These are phyloP conservation scores for Drosophila mercatorum DNA, from an alignment of 2,888 invertebrate genomes.

Conservation along the genomic window DNA sequence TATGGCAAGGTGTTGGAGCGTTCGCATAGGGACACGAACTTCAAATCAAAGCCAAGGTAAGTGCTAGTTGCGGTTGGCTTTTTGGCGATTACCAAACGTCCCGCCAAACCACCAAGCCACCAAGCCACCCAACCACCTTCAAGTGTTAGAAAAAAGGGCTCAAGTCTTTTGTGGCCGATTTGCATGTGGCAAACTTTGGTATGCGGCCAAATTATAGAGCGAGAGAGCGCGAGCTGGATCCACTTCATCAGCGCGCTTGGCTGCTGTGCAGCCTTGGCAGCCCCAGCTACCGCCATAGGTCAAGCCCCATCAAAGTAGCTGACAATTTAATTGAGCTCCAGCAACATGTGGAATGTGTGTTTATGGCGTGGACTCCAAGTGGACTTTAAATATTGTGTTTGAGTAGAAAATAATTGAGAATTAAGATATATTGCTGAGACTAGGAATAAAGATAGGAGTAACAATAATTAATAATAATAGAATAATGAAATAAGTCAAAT, in stretches of 20 bases:
- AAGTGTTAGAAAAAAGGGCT: conserved; percentile 66
- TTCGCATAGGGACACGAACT: conserved; percentile 83
- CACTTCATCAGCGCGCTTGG: conserved; percentile 49
- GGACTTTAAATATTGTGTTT: neutral
- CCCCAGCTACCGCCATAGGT: conserved; percentile 32
- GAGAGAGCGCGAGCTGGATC: conserved; percentile 31
- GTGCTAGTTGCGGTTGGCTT: conserved; percentile 69
- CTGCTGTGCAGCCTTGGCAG: conserved; percentile 64
- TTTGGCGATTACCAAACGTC: conserved; percentile 22
- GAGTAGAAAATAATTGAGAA: neutral
- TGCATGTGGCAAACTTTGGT: conserved; percentile 51
- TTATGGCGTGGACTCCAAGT: neutral
- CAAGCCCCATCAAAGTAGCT: conserved; percentile 17
- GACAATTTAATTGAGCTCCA: conserved; percentile 58
- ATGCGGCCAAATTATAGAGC: conserved; percentile 52
- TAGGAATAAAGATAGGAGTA: neutral
- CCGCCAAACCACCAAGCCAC: neutral
- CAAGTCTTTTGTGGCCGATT: conserved; percentile 25
- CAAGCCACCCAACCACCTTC: neutral
- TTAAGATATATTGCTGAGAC: neutral
- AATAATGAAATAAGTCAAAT: too few relatives aligned
- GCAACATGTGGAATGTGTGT: conserved; percentile 40
- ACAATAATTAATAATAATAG: neutral
- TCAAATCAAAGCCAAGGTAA: conserved; percentile 82
- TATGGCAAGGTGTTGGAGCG: conserved; percentile 70